Evolutionary conservation across 2,888 invertebrate species (phyloP).

Genomic region (Cantharis rustica): DNA sequence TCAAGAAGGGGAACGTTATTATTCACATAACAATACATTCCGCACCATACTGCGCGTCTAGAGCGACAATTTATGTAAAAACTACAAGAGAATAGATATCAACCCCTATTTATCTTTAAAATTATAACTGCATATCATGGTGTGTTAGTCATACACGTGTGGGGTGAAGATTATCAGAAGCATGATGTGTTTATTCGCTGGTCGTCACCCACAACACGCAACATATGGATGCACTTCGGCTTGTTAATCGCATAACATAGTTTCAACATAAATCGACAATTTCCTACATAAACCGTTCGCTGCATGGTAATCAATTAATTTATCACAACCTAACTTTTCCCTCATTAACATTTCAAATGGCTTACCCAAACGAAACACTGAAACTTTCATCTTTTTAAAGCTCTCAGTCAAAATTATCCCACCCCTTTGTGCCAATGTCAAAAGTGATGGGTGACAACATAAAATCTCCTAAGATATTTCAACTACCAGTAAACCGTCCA

Average conservation of each 20-base stretch:
- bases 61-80: slow-evolving; percentile 33
- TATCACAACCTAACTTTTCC: background rate
- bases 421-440: background rate
- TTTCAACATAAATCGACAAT: slow-evolving; percentile 13
- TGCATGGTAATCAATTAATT: background rate
- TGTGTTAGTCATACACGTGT: slow-evolving; percentile 54
- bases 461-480: background rate
- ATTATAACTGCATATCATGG: slow-evolving; percentile 52
- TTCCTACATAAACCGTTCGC: background rate
- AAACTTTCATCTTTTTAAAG: background rate
- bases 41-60: slow-evolving; percentile 29
- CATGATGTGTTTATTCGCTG: slow-evolving; percentile 47
- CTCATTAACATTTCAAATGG: background rate
- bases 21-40: slow-evolving; percentile 35
- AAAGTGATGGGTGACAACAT: background rate
- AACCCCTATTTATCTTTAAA: slow-evolving; percentile 53
- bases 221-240: slow-evolving; percentile 38
- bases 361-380: background rate
- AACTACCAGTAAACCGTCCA: background rate
- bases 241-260: slow-evolving; percentile 14
- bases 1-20: slow-evolving; percentile 31
- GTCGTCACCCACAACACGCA: slow-evolving; percentile 42
- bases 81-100: slow-evolving; percentile 47
- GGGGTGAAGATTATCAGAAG: slow-evolving; percentile 43
- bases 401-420: background rate